phyloP scores from a whole-genome alignment of 1,140 invertebrate genomes.

The Aphis craccivora region DNA sequence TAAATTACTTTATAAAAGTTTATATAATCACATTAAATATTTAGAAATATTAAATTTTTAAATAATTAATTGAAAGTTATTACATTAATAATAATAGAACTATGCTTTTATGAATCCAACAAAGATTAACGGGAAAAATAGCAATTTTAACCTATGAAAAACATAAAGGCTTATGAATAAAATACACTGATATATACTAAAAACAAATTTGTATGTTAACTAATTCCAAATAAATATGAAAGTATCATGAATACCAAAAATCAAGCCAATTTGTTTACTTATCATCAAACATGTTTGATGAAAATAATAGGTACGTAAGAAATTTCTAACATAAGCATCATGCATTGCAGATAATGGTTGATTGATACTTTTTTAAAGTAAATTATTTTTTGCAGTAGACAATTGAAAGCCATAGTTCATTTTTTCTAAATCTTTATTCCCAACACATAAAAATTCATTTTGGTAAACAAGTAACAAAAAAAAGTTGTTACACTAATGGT shows the following conservation, averaged over 20 bases:
- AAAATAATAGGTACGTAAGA: neutral
- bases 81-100: neutral
- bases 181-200: neutral
- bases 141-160: neutral
- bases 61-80: neutral
- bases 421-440: neutral
- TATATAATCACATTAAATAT: neutral
- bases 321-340: neutral
- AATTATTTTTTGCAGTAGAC: neutral
- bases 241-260: neutral
- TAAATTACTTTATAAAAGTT: neutral
- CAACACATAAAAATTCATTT: neutral
- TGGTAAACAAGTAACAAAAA: neutral
- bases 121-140: neutral
- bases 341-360: neutral
- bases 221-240: neutral
- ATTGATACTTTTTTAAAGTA: neutral
- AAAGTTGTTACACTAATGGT: neutral
- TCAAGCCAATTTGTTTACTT: neutral
- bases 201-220: neutral
- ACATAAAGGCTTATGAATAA: neutral
- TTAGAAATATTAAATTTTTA: neutral
- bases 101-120: neutral
- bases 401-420: neutral
- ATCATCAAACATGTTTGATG: neutral